Conservation (phyloP, 2,888 invertebrate species). For the Glyphotaelius pellucidus region DNA sequence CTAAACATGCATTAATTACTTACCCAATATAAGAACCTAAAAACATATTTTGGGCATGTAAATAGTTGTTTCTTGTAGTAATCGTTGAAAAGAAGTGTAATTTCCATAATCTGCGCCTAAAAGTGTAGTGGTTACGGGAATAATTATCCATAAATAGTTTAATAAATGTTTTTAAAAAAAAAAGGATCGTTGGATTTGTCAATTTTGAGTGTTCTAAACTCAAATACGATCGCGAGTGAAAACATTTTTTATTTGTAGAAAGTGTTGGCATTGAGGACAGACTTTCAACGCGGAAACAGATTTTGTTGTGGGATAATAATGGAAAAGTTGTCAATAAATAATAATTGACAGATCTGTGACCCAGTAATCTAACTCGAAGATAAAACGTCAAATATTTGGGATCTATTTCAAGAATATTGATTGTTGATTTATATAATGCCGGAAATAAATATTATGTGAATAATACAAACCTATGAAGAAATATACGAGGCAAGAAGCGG, state of each 20-base stretch:
- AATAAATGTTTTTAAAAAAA: not conserved
- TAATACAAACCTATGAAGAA: conserved; percentile 47
- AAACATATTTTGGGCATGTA: too few species aligned
- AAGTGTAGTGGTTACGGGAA: too few species aligned
- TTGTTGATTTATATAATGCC: conserved; percentile 23
- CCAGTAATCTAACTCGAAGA: not conserved
- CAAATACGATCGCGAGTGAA: not conserved
- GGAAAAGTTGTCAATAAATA: not conserved
- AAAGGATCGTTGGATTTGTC: not conserved
- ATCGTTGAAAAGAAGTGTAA: too few species aligned
- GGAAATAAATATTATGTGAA: not conserved
- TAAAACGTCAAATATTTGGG: not conserved
- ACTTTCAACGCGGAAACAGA: not conserved
- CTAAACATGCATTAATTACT: too few species aligned
- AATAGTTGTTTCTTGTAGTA: too few species aligned
- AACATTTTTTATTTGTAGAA: not conserved
- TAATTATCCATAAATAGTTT: too few species aligned
- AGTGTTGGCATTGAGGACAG: not conserved
- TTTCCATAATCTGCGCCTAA: too few species aligned
- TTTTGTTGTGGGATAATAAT: not conserved
- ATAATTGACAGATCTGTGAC: not conserved
- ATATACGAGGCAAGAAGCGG: conserved; percentile 37
- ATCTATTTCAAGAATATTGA: not conserved
- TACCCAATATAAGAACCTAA: too few species aligned
- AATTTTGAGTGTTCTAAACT: not conserved